Base-by-base conservation (phyloP, 1,140 invertebrate species). In the Sitodiplosis mosellana region DNA sequence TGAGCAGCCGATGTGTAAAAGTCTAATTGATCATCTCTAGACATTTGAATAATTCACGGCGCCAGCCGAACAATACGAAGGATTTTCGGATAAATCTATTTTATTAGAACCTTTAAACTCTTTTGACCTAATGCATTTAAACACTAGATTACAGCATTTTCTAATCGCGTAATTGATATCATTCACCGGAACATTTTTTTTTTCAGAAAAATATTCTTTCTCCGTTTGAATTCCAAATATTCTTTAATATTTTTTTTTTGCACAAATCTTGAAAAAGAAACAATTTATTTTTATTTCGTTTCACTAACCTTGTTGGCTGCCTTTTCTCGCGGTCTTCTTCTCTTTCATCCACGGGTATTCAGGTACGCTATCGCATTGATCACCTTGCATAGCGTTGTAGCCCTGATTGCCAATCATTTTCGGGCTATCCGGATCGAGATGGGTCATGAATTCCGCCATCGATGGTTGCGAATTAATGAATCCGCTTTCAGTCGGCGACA, bases 341-440 rank as follows among this genome's bases (percentile, higher is more conserved):
- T 94, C 90, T 63, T 93, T 93, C 89, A 94, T 93, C 89, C 89
- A 94, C 1, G 89, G 87, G 64, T 91, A 94, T 59, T 93, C 88
- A 18, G 87, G 86, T 44, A 91, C 83, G 61, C 72, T 61, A 71
- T 73, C 45, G 75, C 76, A 59, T 76, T 79, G 66, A 72, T 73
- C 46, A 76, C 58, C 58, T 69, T 55, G 67, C 75, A 68, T 68
- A 56, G 60, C 70, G 60, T 58, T 77, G 58, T 67, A 71, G 65
- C 59, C 54, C 64, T 59, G 54, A 59, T 60, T 51, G 55, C 54
- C 56, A 62, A 61, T 56, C 55, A 72, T 68, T 58, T 73, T 65
- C 47, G 63, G 59, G 61, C 65, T 63, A 47, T 76, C 75, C 33
- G 66, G 69, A 18, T 75, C 72, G 40, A 85, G 66, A 53, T 85